Percentiles rank a stretch among this genome's conserved stretches.
phyloP scores from a whole-genome alignment of 2,888 invertebrate genomes.

The Agrochola circellaris region DNA sequence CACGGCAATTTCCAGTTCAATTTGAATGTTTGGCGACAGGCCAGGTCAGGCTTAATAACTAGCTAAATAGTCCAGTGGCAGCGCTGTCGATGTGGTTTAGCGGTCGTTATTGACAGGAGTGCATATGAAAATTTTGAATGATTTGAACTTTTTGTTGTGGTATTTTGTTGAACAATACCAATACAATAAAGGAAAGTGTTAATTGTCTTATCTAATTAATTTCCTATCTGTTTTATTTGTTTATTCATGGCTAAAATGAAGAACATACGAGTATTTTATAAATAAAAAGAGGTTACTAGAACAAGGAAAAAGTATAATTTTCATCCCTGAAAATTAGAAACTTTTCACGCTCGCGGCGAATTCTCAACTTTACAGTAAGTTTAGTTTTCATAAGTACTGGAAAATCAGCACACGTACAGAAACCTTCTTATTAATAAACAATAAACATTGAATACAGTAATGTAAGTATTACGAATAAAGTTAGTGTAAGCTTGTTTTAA shows the following conservation, averaged over 20 bases:
- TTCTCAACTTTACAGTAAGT: slow-evolving; percentile 6
- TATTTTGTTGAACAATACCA: not conserved
- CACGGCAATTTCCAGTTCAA: slow-evolving; percentile 71
- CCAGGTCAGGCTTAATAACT: slow-evolving; percentile 72
- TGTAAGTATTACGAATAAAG: not conserved
- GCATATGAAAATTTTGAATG: not conserved
- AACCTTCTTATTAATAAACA: not conserved
- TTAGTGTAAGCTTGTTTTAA: no score
- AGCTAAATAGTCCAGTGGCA: slow-evolving; percentile 69
- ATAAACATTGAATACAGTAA: not conserved
- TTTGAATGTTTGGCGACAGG: slow-evolving; percentile 77
- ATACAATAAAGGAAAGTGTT: not conserved
- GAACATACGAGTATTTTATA: no score
- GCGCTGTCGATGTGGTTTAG: slow-evolving; percentile 64
- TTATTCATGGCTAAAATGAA: not conserved
- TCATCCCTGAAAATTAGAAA: slow-evolving; percentile 31
- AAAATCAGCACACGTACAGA: not conserved
- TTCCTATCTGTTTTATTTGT: not conserved
- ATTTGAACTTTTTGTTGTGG: not conserved
- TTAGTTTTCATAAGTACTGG: slow-evolving; percentile 1
- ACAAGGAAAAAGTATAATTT: slow-evolving; percentile 23
- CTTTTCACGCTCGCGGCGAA: not conserved
- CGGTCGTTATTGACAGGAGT: slow-evolving; percentile 42
- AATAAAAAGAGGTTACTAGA: slow-evolving; percentile 32
- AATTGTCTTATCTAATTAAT: not conserved